Evolutionary conservation across 2,797 vertebrate species (phyloP).

Genomic region (Danio aesculapii): DNA sequence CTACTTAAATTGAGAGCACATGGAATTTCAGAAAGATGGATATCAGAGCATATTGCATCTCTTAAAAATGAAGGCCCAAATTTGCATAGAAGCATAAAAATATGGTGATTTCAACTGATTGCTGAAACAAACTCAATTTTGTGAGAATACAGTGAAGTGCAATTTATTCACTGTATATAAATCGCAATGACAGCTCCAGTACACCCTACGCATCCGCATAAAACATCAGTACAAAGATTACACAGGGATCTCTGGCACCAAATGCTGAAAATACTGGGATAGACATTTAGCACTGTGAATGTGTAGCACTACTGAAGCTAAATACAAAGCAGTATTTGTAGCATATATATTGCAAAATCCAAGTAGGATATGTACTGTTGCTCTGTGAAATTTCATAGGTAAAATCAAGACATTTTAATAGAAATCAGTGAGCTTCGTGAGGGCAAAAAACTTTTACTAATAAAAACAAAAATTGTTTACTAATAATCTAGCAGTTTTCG

Average conservation of each 20-base stretch:
- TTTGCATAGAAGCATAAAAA: neutral
- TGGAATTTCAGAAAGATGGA: constrained; percentile 6
- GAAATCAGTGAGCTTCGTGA: too few relatives aligned
- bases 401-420: too few relatives aligned
- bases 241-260: neutral
- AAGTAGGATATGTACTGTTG: too few relatives aligned
- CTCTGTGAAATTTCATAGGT: too few relatives aligned
- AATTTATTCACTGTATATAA: neutral
- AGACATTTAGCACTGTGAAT: neutral
- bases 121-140: neutral
- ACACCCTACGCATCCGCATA: neutral
- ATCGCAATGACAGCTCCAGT: neutral
- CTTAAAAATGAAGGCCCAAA: neutral
- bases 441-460: too few relatives aligned
- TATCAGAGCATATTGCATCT: neutral
- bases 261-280: neutral
- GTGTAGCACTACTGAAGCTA: neutral
- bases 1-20: neutral
- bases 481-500: too few relatives aligned
- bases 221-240: neutral
- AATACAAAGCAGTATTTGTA: neutral
- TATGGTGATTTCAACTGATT: neutral
- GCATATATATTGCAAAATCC: too few relatives aligned
- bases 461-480: too few relatives aligned
- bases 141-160: neutral